Base-by-base conservation (phyloP, 2,888 invertebrate species). In the Orchesellides sinensis region DNA sequence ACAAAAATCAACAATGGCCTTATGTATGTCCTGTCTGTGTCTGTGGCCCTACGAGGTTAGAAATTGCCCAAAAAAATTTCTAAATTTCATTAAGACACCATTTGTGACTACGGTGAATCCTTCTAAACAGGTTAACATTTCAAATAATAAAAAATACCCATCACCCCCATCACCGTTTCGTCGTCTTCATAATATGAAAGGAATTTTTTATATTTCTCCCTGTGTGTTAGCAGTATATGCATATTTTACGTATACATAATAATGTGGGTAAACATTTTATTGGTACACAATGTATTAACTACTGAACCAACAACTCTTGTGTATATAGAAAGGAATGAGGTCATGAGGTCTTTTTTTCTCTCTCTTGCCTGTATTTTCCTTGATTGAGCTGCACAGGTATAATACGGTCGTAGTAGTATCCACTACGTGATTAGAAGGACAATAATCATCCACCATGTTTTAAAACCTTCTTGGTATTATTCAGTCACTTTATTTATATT, bases 281-380 rank as follows among this genome's bases (percentile, higher is more conserved):
- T 69, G 56, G 45, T 65, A 61, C 77, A 74, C 54, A 78, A 70
- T 78, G 78, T 59, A 70, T 78, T 78, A 78, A 70, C 78, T 78
- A 78, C 69, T 78, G 29, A 78, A 78, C 78, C 70, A 69, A 29
- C 78, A 69, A 78, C 69, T 63, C 47, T 70, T 78, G 69, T 78
- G 70, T 78, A 70, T 78, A 78, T 78, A 78, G 78, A 78, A 78
- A 78, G 78, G 78, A 78, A 78, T 78, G 78, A 78, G 78, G 78
- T 78, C 78, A 78, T 78, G 78, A 78, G 78, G 78, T 78, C 70
- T 70, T 78, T 77, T 66, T 75, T 75, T 68, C 21, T 49, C 35
- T 8, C 12, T 68, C 70, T 78, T 78, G 63, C 78, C 78, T 78
- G 78, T 70, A 78, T 78, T 78, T 78, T 78, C 78, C 78, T 78